These are phyloP conservation scores for Globodera ellingtonae DNA, from an alignment of 1,140 invertebrate species.

Conservation along the genomic window DNA sequence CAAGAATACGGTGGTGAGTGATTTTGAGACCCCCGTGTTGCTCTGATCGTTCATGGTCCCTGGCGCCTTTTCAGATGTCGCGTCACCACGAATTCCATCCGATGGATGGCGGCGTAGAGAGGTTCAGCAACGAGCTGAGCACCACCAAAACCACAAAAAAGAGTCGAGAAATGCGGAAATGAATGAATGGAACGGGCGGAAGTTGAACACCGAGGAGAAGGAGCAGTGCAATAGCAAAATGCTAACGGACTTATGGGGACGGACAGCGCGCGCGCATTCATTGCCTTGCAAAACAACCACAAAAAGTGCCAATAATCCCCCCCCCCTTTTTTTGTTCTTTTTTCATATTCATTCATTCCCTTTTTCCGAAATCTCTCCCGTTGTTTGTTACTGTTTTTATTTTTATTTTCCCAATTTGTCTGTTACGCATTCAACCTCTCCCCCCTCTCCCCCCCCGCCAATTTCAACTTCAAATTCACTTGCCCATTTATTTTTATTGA, in stretches of 20 bases:
- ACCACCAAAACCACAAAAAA: conserved; percentile 44
- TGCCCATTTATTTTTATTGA: neutral
- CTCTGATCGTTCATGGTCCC: neutral
- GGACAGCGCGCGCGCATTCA: neutral
- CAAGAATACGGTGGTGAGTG: conserved; percentile 32
- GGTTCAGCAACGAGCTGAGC: conserved; percentile 49
- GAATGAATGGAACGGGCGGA: neutral
- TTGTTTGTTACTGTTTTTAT: no score
- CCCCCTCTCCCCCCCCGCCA: neutral
- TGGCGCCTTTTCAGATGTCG: conserved; percentile 30
- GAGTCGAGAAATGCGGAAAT: conserved; percentile 6
- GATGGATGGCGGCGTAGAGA: conserved; percentile 31
- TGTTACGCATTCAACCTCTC: neutral
- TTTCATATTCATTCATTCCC: neutral
- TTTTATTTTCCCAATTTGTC: neutral
- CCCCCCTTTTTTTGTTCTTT: neutral
- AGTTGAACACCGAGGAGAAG: neutral
- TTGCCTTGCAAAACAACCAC: neutral
- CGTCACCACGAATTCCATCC: conserved; percentile 48
- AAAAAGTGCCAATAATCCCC: neutral
- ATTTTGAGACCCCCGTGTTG: no score
- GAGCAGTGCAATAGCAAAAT: conserved; percentile 4
- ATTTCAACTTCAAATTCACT: neutral
- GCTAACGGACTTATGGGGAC: neutral
- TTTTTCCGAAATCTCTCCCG: conserved; percentile 1